Conservation (phyloP, 1,140 invertebrate species). For the Macrosteles quadrilineatus region DNA sequence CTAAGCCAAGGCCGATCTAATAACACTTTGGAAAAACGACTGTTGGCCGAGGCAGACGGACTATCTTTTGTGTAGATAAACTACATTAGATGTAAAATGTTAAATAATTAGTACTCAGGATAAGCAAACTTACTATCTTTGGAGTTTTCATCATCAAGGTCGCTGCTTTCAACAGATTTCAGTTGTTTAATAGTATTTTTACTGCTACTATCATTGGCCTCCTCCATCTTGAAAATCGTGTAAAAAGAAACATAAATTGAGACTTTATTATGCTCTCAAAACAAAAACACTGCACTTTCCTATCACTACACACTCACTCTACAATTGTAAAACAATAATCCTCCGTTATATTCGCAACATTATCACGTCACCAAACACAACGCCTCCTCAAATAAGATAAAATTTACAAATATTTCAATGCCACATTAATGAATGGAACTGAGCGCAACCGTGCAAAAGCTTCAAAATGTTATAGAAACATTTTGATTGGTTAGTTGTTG, state of each 20-base stretch:
- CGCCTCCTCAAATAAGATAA: not conserved
- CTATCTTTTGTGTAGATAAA: no score
- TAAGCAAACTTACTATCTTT: constrained; percentile 19
- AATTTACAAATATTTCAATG: constrained; percentile 12
- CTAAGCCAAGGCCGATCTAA: no score
- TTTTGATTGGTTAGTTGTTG: constrained; percentile 21
- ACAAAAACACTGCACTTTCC: not conserved
- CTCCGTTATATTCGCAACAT: not conserved
- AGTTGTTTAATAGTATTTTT: constrained; percentile 28
- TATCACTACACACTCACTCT: not conserved
- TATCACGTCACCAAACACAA: not conserved
- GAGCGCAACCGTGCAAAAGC: not conserved
- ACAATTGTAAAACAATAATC: not conserved
- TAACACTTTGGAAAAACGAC: no score
- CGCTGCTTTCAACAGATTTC: constrained; percentile 25
- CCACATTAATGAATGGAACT: constrained; percentile 3
- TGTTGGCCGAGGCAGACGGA: no score
- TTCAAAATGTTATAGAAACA: constrained; percentile 13
- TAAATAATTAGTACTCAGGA: no score
- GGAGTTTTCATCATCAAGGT: constrained; percentile 21
- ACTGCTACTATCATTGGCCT: constrained; percentile 18
- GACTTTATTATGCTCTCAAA: not conserved
- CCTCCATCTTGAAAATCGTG: constrained; percentile 17
- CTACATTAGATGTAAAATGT: no score
- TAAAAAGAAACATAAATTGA: not conserved